These are phyloP conservation scores for Odontophorus gujanensis DNA, from an alignment of 2,113 vertebrate species.

Conservation along the genomic window DNA sequence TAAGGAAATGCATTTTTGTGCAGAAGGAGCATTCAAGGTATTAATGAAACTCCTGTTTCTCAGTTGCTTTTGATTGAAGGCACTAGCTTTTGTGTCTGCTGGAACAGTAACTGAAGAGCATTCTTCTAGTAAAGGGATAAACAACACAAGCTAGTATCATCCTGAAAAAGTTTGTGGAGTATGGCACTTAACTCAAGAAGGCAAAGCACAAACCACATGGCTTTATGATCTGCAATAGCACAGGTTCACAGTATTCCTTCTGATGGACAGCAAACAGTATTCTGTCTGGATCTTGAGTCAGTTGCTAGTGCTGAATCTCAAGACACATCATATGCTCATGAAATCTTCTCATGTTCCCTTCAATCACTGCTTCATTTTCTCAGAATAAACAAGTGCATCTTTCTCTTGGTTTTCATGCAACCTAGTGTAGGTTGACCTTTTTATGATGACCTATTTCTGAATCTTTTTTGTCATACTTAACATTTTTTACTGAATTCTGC, in stretches of 20 bases:
- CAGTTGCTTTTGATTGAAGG: neutral
- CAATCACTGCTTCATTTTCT: neutral
- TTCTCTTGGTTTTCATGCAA: neutral
- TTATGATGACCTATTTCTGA: neutral
- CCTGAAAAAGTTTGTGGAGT: neutral
- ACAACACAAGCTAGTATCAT: neutral
- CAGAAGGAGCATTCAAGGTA: conserved; percentile 22
- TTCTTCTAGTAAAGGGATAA: neutral
- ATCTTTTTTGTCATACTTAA: neutral
- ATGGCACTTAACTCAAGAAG: neutral
- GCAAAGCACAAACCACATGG: neutral
- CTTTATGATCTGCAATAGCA: neutral
- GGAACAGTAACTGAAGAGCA: neutral
- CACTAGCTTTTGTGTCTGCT: neutral
- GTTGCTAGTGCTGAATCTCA: neutral
- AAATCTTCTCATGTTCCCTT: neutral
- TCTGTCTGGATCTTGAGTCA: neutral
- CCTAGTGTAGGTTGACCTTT: neutral
- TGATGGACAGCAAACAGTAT: neutral
- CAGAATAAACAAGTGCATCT: fast-evolving
- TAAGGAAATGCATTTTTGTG: conserved; percentile 36
- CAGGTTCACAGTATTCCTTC: neutral
- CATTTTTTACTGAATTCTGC: neutral
- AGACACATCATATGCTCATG: neutral
- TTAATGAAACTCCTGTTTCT: conserved; percentile 26